Evolutionary conservation across 2,888 invertebrate genomes (phyloP).

Genomic region (Caenorhabditis wallacei): DNA sequence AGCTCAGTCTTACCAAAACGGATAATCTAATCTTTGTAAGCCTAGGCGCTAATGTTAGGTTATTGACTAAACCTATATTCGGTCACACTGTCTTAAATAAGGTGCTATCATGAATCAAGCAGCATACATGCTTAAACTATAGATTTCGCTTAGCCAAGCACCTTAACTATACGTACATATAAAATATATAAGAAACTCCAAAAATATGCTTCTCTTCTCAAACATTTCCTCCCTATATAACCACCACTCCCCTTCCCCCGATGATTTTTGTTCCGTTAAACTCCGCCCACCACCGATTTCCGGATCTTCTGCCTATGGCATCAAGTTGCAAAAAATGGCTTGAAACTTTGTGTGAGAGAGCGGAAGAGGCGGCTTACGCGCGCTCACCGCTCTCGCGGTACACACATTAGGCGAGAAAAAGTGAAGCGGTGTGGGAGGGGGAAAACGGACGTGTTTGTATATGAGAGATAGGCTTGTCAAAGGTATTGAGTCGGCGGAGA

Average conservation of each 20-base stretch:
- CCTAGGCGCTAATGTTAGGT: no score
- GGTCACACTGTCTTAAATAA: no score
- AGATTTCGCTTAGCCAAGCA: neutral
- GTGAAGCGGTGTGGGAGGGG: constrained; percentile 3
- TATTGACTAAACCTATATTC: no score
- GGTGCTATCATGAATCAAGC: no score
- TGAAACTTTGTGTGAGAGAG: no score
- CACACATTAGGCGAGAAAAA: constrained; percentile 56
- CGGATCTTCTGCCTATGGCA: constrained; percentile 15
- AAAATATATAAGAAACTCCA: neutral
- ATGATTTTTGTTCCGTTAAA: constrained; percentile 44
- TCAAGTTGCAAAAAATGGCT: constrained; percentile 64
- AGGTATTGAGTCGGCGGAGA: neutral
- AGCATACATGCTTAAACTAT: no score
- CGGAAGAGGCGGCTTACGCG: neutral
- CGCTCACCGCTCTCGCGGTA: neutral
- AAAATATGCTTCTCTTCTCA: constrained; percentile 6
- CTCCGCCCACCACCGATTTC: constrained; percentile 15
- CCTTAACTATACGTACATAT: neutral
- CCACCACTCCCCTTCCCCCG: neutral
- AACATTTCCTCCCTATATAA: constrained; percentile 13
- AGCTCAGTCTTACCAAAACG: no score
- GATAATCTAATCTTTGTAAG: no score
- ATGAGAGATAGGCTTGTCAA: neutral
- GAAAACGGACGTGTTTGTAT: constrained; percentile 55